phyloP scores from a whole-genome alignment of 2,113 vertebrate genomes.

The Nyctereutes procyonoides region DNA sequence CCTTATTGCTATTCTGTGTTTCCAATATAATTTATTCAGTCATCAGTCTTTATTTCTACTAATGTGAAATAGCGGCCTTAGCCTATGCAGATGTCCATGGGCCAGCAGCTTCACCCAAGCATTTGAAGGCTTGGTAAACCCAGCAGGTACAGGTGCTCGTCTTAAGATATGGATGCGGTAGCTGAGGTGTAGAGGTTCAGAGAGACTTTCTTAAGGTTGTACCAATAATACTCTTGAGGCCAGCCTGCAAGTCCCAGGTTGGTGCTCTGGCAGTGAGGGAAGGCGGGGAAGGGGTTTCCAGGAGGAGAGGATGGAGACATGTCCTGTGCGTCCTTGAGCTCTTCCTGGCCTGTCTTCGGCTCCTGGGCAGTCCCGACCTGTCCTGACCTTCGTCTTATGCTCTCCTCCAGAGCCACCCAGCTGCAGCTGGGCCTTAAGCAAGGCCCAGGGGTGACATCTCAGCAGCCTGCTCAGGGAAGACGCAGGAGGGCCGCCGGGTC shows the following conservation, averaged over 20 bases:
- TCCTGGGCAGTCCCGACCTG: fast-evolving
- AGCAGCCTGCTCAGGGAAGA: too few species aligned
- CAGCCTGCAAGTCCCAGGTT: fast-evolving
- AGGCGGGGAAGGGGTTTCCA: background rate
- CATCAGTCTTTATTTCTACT: background rate
- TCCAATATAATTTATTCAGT: fast-evolving
- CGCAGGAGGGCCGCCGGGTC: fast-evolving
- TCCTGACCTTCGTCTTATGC: background rate
- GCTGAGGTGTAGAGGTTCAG: background rate
- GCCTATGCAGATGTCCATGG: fast-evolving
- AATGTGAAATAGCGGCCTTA: fast-evolving
- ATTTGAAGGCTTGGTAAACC: background rate
- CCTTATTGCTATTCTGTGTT: background rate
- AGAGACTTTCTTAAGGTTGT: background rate
- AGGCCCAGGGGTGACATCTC: fast-evolving
- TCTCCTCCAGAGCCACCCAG: background rate
- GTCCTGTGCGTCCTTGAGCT: fast-evolving
- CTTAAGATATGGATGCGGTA: too few species aligned
- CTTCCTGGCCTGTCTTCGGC: fast-evolving
- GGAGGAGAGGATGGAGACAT: background rate
- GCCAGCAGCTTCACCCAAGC: background rate
- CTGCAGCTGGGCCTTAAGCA: background rate
- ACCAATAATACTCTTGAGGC: fast-evolving
- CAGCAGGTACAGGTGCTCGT: fast-evolving
- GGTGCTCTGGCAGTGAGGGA: fast-evolving